These are phyloP conservation scores for Myxocyprinus asiaticus DNA, from an alignment of 2,113 vertebrate genomes.

Conservation along the genomic window DNA sequence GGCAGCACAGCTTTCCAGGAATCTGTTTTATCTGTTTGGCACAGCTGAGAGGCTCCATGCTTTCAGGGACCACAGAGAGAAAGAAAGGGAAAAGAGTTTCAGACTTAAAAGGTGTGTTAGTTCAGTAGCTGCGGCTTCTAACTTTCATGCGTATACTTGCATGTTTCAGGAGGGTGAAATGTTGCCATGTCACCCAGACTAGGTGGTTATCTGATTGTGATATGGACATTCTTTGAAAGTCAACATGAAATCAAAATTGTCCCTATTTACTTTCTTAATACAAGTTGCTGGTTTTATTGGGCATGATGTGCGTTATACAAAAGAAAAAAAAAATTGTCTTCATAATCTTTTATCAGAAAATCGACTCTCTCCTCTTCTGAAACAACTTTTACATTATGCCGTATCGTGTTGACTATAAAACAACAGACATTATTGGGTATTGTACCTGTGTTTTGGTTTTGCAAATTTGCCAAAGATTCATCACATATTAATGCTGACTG, in stretches of 20 bases:
- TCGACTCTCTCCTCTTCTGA: too few species aligned
- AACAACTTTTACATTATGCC: too few species aligned
- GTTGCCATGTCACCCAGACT: background rate
- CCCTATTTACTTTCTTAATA: background rate
- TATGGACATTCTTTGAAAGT: background rate
- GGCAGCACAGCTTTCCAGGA: slow-evolving; percentile 51
- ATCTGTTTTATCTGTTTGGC: slow-evolving; percentile 59
- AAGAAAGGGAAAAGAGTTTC: slow-evolving; percentile 21
- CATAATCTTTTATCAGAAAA: too few species aligned
- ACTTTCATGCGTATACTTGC: background rate
- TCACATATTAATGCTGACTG: too few species aligned
- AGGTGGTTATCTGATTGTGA: background rate
- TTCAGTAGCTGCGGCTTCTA: background rate
- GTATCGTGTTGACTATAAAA: too few species aligned
- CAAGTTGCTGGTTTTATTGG: background rate
- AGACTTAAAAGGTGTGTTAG: slow-evolving; percentile 7
- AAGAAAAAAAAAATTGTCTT: too few species aligned
- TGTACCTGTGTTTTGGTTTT: too few species aligned
- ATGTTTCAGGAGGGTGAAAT: background rate
- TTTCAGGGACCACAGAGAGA: slow-evolving; percentile 40
- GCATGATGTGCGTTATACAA: too few species aligned
- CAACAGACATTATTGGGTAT: too few species aligned
- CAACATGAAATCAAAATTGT: background rate
- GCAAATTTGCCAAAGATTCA: too few species aligned
- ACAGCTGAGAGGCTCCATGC: slow-evolving; percentile 48